Evolutionary conservation across 2,797 vertebrate species (phyloP).

Genomic region (Synanceia verrucosa): DNA sequence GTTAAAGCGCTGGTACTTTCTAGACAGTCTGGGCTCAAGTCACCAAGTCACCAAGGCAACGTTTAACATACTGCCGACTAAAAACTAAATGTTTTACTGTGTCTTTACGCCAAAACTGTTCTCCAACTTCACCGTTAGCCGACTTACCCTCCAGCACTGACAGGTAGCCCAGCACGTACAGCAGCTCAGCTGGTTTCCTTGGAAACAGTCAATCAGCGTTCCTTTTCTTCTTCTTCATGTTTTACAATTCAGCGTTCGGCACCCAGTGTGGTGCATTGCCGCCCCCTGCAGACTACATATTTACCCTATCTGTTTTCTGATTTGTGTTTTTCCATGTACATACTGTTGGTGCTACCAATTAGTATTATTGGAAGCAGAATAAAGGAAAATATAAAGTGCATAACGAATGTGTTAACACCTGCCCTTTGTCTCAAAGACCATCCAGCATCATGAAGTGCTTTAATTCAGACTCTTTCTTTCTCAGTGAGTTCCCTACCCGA

Average conservation of each 20-base stretch:
- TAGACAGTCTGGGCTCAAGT: neutral
- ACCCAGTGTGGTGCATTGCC: neutral
- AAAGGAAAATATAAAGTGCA: no score
- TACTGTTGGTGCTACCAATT: neutral
- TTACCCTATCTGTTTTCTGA: no score
- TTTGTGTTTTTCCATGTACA: no score
- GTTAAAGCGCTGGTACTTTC: constrained; percentile 24
- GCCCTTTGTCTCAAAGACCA: no score
- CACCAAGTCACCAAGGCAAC: neutral
- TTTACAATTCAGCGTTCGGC: accelerated
- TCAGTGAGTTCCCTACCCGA: no score
- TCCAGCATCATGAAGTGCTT: no score
- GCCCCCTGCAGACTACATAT: no score
- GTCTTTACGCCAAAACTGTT: neutral
- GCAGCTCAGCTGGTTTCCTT: constrained; percentile 63
- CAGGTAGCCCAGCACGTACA: constrained; percentile 22
- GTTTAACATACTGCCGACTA: neutral
- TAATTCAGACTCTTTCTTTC: no score
- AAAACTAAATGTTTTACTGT: neutral
- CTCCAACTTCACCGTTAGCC: neutral
- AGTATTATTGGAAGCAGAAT: no score
- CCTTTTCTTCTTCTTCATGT: constrained; percentile 40
- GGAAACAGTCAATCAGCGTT: constrained; percentile 60
- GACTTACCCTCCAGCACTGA: constrained; percentile 50
- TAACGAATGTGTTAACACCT: no score